Evolutionary conservation across 64 coral and sea anemone genomes (phyloP), one percentile per base, ranked within the genome.

Genomic region (Orbicella faveolata): DNA sequence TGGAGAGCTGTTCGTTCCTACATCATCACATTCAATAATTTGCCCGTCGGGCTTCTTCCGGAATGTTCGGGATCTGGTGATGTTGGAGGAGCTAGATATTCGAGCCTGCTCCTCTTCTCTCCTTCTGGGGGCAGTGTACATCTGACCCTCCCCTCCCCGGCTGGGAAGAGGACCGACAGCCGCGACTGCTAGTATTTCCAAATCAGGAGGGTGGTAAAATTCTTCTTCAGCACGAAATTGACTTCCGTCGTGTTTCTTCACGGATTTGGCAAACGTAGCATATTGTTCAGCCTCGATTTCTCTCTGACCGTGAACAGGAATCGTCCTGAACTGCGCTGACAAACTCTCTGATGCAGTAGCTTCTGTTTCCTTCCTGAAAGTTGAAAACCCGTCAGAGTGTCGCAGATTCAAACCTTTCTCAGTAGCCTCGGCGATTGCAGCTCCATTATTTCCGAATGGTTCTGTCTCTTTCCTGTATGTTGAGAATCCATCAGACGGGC

Each of bases 21-120:
- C 33, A 84, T 16, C 23, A 37, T 59, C 36, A 80, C 55, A 65
- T 33, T 79, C 75, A 37, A 92, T 34, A 4, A 92, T 85, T 73
- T 64, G 62, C 4, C 80, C 90, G 21, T 74, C 63, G 13, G 90
- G 83, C 16, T 54, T 77, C 63, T 92, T 92, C 30, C 75, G 51
- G 44, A 92, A 92, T 0, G 90, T 92, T 74, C 75, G 63, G 3
- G 90, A 92, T 6, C 90, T 68, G 8, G 61, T 41, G 4, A 92
- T 87, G 67, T 76, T 61, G 2, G 90, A 51, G 44, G 63, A 13
- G n/a, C 64, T 64, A 51, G 63, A 52, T 52, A 30, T 1, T 23
- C 64, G 82, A 70, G 5, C 18, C 12, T 44, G 63, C 34, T 52
- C 10, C 63, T 70, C 63, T 20, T 84, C 82, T 26, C 18, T 36